These are phyloP conservation scores for Nothobranchius furzeri DNA, from an alignment of 2,113 vertebrate species.

Conservation along the genomic window DNA sequence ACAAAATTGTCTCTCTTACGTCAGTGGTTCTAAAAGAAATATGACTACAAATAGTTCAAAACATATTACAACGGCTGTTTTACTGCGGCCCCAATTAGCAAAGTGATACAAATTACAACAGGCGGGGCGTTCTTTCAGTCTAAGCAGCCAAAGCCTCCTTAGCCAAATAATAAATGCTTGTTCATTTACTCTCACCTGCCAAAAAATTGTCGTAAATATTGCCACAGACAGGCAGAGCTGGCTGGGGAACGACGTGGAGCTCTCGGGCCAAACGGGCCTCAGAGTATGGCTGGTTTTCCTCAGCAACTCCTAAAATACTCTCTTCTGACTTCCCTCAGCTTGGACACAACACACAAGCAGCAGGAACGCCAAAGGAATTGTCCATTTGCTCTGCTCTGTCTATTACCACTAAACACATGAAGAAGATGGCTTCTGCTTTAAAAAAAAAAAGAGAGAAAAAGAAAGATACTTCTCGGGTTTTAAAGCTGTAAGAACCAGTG, in stretches of 20 bases:
- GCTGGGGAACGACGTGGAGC: slow-evolving; percentile 46
- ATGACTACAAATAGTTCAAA: slow-evolving; percentile 28
- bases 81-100: slow-evolving; percentile 56
- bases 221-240: slow-evolving; percentile 52
- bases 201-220: slow-evolving; percentile 67
- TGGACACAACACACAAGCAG: slow-evolving; percentile 1
- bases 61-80: slow-evolving; percentile 49
- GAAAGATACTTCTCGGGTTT: slow-evolving; percentile 2
- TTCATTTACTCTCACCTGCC: slow-evolving; percentile 68
- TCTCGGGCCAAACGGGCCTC: slow-evolving; percentile 43
- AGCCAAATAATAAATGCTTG: slow-evolving; percentile 70
- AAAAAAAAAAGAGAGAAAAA: slow-evolving; percentile 16
- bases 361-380: slow-evolving; percentile 21
- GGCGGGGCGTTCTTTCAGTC: slow-evolving; percentile 32
- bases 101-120: slow-evolving; percentile 55
- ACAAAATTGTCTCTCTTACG: background rate
- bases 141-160: slow-evolving; percentile 42
- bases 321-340: slow-evolving; percentile 8
- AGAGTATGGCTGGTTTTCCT: slow-evolving; percentile 34
- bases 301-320: slow-evolving; percentile 16
- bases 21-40: slow-evolving; percentile 8
- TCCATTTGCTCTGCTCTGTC: slow-evolving; percentile 28
- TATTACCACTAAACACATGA: background rate
- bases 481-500: slow-evolving; percentile 20
- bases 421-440: slow-evolving; percentile 47